Conservation (phyloP, 30 jellyfish, hydroid and myxozoan species). For the Chrysaora quinquecirrha region DNA sequence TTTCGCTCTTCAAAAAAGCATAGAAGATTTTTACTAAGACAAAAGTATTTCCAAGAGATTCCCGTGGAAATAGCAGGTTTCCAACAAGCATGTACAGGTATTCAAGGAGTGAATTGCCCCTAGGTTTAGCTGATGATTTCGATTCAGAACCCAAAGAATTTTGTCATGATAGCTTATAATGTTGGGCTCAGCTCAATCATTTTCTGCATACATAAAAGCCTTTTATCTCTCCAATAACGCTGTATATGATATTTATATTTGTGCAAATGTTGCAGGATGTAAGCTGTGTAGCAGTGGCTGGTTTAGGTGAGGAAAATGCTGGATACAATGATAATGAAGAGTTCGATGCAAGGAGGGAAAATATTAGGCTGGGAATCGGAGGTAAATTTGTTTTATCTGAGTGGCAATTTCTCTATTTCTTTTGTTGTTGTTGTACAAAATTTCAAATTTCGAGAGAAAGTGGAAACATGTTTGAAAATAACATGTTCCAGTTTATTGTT, state of each 20-base stretch:
- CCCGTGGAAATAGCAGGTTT: not conserved
- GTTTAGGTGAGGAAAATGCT: slow-evolving; percentile 64
- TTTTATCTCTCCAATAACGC: not conserved
- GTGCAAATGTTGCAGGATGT: slow-evolving; percentile 43
- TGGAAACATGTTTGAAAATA: not conserved
- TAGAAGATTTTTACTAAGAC: no score
- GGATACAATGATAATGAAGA: slow-evolving; percentile 52
- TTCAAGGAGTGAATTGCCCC: not conserved
- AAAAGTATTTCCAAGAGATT: no score
- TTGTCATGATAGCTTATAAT: not conserved
- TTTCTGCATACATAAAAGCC: no score
- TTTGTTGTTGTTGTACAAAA: not conserved
- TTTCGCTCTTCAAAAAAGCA: not conserved
- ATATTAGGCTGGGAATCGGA: slow-evolving; percentile 81
- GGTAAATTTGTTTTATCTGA: slow-evolving; percentile 34
- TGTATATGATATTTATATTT: not conserved
- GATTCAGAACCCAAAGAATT: not conserved
- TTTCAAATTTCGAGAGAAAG: not conserved
- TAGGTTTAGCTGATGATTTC: not conserved
- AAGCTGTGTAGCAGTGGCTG: slow-evolving; percentile 81
- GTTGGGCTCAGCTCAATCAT: no score
- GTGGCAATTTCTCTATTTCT: not conserved
- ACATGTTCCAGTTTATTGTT: no score
- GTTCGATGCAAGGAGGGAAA: slow-evolving; percentile 67
- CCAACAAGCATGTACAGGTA: not conserved